Percentiles rank a stretch among this genome's conserved stretches.
phyloP scores from a whole-genome alignment of 64 coral and sea anemone genomes.

The Anthopleura sola region DNA sequence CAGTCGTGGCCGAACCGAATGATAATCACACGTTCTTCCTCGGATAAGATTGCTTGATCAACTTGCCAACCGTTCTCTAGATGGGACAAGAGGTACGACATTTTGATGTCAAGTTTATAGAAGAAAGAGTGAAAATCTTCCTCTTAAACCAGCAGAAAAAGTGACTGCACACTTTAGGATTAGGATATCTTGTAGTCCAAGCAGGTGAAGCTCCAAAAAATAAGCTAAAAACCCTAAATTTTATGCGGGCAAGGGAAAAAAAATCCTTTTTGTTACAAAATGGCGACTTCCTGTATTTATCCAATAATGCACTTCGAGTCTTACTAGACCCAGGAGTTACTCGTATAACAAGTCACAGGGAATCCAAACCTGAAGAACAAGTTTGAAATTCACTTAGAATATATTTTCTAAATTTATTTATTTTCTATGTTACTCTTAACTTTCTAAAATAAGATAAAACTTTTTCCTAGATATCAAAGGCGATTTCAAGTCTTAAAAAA shows the following conservation, averaged over 20 bases:
- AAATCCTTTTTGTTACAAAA: neutral
- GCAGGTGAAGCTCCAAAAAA: neutral
- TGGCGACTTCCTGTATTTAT: neutral
- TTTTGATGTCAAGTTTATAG: slow-evolving; percentile 24
- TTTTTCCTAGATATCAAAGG: neutral
- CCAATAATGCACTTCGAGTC: neutral
- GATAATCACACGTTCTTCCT: slow-evolving; percentile 91
- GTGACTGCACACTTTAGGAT: neutral
- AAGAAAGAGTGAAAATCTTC: neutral
- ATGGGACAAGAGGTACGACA: slow-evolving; percentile 97
- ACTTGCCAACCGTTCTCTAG: slow-evolving; percentile 98
- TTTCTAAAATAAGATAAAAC: neutral
- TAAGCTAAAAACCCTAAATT: too few relatives aligned
- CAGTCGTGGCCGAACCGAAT: slow-evolving; percentile 99
- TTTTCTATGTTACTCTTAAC: too few relatives aligned
- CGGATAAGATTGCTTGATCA: slow-evolving; percentile 88
- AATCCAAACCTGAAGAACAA: neutral
- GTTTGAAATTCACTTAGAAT: too few relatives aligned
- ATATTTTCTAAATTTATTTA: too few relatives aligned
- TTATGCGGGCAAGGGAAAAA: neutral
- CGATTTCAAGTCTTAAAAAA: neutral
- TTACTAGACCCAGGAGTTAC: neutral
- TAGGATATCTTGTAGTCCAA: neutral
- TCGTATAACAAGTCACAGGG: neutral
- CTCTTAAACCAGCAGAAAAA: neutral